Percentiles rank a stretch among this genome's conserved stretches.
These are phyloP conservation scores for Seira sanloemensis DNA, from an alignment of 2,888 invertebrate genomes.

Conservation along the genomic window DNA sequence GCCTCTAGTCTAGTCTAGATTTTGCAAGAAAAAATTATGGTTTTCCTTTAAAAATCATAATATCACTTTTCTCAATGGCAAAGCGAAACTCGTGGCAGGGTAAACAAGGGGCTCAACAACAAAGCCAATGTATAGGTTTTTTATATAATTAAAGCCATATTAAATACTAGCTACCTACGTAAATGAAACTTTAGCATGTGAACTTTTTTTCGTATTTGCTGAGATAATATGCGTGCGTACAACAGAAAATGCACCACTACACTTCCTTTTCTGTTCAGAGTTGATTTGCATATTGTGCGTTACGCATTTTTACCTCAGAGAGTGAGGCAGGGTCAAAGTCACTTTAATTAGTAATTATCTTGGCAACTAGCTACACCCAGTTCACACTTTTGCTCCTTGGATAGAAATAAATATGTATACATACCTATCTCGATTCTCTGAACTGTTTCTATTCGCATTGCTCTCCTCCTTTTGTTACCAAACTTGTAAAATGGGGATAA, in stretches of 20 bases:
- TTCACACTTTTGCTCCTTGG: slow-evolving; percentile 53
- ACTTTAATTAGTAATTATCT: slow-evolving; percentile 62
- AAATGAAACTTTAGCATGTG: background rate
- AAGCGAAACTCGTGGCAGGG: slow-evolving; percentile 65
- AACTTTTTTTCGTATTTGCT: slow-evolving; percentile 15
- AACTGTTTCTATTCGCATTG: too few species aligned
- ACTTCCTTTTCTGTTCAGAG: slow-evolving; percentile 10
- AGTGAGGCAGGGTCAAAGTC: slow-evolving; percentile 63
- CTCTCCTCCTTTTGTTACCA: too few species aligned
- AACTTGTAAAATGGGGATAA: background rate
- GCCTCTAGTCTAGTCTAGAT: slow-evolving; percentile 1
- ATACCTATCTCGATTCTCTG: too few species aligned
- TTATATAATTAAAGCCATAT: background rate
- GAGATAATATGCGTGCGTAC: slow-evolving; percentile 24
- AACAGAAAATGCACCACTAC: slow-evolving; percentile 8
- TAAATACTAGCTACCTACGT: background rate
- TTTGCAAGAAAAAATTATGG: background rate
- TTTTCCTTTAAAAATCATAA: slow-evolving; percentile 18
- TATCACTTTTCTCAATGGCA: slow-evolving; percentile 58
- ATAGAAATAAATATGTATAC: too few species aligned
- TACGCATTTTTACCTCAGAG: slow-evolving; percentile 10
- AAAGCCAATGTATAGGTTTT: slow-evolving; percentile 23
- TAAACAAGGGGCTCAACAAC: slow-evolving; percentile 50
- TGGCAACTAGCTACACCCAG: slow-evolving; percentile 49
- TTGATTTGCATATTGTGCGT: slow-evolving; percentile 22